A percentile compares a stretch with the other conserved stretches of the same genome.
These are phyloP conservation scores for Cyphomyrus plagiostoma DNA, from an alignment of 2,113 vertebrate species.

Conservation along the genomic window DNA sequence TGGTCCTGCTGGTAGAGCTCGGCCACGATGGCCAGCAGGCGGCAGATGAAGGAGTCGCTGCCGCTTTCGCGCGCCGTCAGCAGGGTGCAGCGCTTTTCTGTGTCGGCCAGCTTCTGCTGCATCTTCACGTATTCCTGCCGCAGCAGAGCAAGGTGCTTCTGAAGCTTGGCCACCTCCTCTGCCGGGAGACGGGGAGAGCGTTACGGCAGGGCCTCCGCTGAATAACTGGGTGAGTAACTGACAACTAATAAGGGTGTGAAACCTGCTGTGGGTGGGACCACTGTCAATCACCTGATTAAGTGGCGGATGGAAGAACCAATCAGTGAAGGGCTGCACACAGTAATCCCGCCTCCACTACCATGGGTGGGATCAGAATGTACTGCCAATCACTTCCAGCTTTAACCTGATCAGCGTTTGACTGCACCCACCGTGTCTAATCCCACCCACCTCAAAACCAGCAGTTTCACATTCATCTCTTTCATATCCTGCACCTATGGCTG, in stretches of 20 bases:
- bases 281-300: not conserved
- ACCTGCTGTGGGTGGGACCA: not conserved
- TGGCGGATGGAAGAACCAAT: not conserved
- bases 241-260: not conserved
- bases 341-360: not conserved
- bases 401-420: not conserved
- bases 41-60: slow-evolving; percentile 84
- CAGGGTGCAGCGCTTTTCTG: slow-evolving; percentile 79
- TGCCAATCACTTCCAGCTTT: not conserved
- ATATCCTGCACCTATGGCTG: not conserved
- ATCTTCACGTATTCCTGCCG: slow-evolving; percentile 98
- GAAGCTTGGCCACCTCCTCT: slow-evolving; percentile 99
- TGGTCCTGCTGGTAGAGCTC: slow-evolving; percentile 87
- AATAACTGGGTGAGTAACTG: not conserved
- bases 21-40: slow-evolving; percentile 81
- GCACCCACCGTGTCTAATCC: not conserved
- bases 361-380: not conserved
- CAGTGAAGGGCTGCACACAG: not conserved
- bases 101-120: slow-evolving; percentile 92
- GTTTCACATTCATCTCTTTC: not conserved
- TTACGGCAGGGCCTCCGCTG: not conserved
- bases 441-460: not conserved
- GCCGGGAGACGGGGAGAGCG: slow-evolving; percentile 25
- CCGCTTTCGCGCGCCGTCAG: slow-evolving; percentile 72
- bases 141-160: slow-evolving; percentile 94